Evolutionary conservation across 2,797 vertebrate genomes (phyloP), one percentile per base, ranked within the genome.

Genomic region (Aldrovandia affinis): DNA sequence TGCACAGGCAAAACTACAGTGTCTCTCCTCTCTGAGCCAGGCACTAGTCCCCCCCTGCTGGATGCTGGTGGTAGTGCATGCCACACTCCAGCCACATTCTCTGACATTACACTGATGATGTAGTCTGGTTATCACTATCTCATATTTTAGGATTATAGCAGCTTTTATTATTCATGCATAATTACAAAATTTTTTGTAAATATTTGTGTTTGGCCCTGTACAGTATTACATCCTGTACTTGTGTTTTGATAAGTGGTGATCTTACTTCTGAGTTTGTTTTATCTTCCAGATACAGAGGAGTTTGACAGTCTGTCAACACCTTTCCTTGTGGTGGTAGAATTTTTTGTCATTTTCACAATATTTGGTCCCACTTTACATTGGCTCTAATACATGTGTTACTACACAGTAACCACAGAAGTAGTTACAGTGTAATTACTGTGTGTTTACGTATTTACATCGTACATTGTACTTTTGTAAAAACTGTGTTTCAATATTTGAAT

Each of bases 21-120:
- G 75, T 63, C 77, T 44, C 63, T 65, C 68, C 44, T 8, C 70
- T 79, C 77, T 90, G 82, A 83, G 44, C 85, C 89, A 86, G 83
- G 80, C 89, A 88, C 78, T 83, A 89, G 81, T 89, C 82, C 88
- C 90, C n/a, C 86, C 87, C 88, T 90, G 88, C 89, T 91, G 90
- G 86, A 86, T 39, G 57, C 59, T 86, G 10, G 9, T 55, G 82
- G 87, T 85, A 88, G 68, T 63, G 77, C 85, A 86, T 84, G 85
- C 18, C 20, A 59, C 18, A 78, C 73, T 2, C n/a, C 28, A 78
- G 54, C 61, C n/a, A 55, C 12, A 54, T 14, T 15, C 7, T 7
- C 15, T 57, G 55, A 20, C 55, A 15, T 57, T 57, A 15, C 7
- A 20, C 55, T 15, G 55, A 57, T 14, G 12, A 2, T 57, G 55